phyloP scores from a whole-genome alignment of 2,888 invertebrate genomes.

The Scotopteryx bipunctaria region DNA sequence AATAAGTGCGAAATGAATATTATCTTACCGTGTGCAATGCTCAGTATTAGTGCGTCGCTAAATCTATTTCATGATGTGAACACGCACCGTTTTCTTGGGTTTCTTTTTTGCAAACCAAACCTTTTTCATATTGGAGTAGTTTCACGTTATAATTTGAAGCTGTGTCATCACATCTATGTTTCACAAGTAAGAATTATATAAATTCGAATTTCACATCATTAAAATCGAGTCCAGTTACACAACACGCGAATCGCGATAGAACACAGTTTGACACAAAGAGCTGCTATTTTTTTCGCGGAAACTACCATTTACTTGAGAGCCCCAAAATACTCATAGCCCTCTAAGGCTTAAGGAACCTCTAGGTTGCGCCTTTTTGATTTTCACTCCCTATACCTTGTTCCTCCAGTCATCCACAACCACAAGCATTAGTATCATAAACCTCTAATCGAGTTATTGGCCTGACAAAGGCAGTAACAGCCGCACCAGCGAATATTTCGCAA shows the following conservation, averaged over 20 bases:
- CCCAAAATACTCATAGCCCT: not conserved
- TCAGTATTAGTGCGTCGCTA: conserved; percentile 53
- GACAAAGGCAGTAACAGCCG: conserved; percentile 42
- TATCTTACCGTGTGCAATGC: conserved; percentile 51
- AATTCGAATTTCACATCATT: conserved; percentile 27
- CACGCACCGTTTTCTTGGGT: conserved; percentile 70
- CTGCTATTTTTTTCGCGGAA: conserved; percentile 9
- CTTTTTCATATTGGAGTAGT: conserved; percentile 53
- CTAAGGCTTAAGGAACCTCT: not conserved
- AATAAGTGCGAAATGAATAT: conserved; percentile 10
- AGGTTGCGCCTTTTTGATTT: conserved; percentile 10
- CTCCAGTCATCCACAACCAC: conserved; percentile 35
- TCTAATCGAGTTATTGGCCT: conserved; percentile 30
- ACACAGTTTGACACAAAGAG: conserved; percentile 16
- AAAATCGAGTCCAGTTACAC: conserved; percentile 23
- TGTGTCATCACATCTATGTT: conserved; percentile 19
- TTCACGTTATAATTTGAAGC: conserved; percentile 13
- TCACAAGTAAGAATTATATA: conserved; percentile 25
- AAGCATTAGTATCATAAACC: conserved; percentile 26
- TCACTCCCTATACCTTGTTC: conserved; percentile 17
- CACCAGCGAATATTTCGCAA: conserved; percentile 67
- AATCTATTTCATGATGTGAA: conserved; percentile 44
- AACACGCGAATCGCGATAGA: conserved; percentile 19
- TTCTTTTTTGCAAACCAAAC: conserved; percentile 65
- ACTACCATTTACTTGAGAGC: not conserved